These are phyloP conservation scores for Amniataba percoides DNA, from an alignment of 2,797 vertebrate species.

Conservation along the genomic window DNA sequence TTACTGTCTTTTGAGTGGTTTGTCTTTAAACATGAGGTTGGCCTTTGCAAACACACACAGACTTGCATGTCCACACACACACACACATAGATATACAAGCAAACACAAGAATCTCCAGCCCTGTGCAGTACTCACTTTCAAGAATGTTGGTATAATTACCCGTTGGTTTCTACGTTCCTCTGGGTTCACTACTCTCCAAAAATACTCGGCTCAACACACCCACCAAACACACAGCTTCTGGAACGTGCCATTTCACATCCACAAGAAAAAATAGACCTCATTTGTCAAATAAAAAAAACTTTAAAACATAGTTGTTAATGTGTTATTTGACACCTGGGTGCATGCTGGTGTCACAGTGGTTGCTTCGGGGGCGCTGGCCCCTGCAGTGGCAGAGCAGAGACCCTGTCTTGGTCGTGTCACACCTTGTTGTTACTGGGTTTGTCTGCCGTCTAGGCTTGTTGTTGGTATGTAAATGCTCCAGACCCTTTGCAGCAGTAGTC, in stretches of 20 bases:
- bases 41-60: constrained; percentile 67
- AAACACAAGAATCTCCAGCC: constrained; percentile 58
- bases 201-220: constrained; percentile 53
- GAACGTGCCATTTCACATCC: constrained; percentile 30
- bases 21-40: constrained; percentile 79
- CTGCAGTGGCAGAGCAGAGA: constrained; percentile 56
- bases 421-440: constrained; percentile 79
- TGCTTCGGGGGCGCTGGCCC: constrained; percentile 35
- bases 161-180: constrained; percentile 63
- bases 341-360: constrained; percentile 46
- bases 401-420: constrained; percentile 68
- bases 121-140: constrained; percentile 49
- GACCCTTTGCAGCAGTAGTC: constrained; percentile 42
- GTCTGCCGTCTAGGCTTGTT: constrained; percentile 83
- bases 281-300: constrained; percentile 26
- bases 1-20: constrained; percentile 77
- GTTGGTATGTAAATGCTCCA: constrained; percentile 82
- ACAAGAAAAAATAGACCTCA: constrained; percentile 17
- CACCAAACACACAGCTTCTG: constrained; percentile 15
- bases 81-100: constrained; percentile 41
- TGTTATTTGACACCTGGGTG: constrained; percentile 51
- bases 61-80: constrained; percentile 53
- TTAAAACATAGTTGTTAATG: constrained; percentile 47
- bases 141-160: constrained; percentile 76
- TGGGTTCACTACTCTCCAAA: constrained; percentile 61